These are phyloP conservation scores for Gadopsis bispinosus DNA, from an alignment of 2,797 vertebrate species.

Conservation along the genomic window DNA sequence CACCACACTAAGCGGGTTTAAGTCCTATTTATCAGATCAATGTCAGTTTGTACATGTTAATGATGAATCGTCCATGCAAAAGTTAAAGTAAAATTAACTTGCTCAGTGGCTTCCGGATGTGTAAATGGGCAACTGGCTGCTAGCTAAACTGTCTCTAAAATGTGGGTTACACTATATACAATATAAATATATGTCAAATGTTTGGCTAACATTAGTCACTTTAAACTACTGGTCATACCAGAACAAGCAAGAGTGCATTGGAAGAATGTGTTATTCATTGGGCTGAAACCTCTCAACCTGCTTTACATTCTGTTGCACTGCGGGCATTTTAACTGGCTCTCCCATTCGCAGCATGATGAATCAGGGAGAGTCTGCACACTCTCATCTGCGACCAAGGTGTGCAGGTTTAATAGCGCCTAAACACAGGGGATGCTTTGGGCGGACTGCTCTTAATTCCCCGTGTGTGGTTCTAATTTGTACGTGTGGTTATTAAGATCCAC, in stretches of 20 bases:
- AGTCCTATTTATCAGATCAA: too few relatives aligned
- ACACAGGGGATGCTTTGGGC: neutral
- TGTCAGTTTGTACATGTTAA: too few relatives aligned
- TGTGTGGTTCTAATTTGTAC: constrained; percentile 4
- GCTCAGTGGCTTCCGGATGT: neutral
- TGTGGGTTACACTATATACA: too few relatives aligned
- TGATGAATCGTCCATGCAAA: too few relatives aligned
- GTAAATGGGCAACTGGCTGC: neutral
- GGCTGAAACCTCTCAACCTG: neutral
- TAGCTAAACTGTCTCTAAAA: neutral
- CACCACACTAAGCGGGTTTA: too few relatives aligned
- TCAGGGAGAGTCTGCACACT: neutral
- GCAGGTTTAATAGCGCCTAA: neutral
- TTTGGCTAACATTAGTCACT: neutral
- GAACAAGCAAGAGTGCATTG: neutral
- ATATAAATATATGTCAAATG: too few relatives aligned
- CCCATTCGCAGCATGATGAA: neutral
- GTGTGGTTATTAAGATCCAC: neutral
- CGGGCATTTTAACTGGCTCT: neutral
- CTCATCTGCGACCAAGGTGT: constrained; percentile 1
- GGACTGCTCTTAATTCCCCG: neutral
- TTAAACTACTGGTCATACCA: neutral
- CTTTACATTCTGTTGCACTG: neutral
- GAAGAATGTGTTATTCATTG: neutral
- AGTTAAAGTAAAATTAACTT: too few relatives aligned